Evolutionary conservation across 2,888 invertebrate species (phyloP), one percentile per base, ranked within the genome.

Genomic region (Sinotaia quadrata): DNA sequence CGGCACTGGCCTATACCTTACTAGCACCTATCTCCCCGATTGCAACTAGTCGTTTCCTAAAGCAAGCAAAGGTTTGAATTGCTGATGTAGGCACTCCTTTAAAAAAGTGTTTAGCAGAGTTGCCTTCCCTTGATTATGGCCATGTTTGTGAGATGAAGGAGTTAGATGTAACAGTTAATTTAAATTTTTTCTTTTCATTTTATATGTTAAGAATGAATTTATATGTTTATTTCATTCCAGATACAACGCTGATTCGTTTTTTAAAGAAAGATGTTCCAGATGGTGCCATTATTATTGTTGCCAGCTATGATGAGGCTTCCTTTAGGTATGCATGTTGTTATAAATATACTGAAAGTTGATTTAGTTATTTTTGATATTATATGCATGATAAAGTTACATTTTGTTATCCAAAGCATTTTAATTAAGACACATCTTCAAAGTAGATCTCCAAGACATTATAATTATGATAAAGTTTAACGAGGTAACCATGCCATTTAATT

Each of bases 271-370:
- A 78, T n/a, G 77, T 84, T 18, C 75, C 79, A 44, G 81, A 83
- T 66, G 76, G 80, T 34, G 68, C 82, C 5, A 73, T 87, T 10
- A 66, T 84, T 0, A 67, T 87, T 33, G 67, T 82, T 15, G 85
- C 84, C 31, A 87, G 84, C 61, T 82, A 75, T 76, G 88, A 88
- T 79, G 88, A 88, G 71, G 81, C 83, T 33, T 75, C 84, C 36
- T 77, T 76, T 49, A 79, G 77, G 87, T 86, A 70, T 73, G 78
- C 67, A 33, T 54, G 21, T 27, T 7, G 15, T 15, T 27, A 63
- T 62, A 18, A 2, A 54, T 24, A 29, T 18, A 15, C 27, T 3
- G 21, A 18, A n/a, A n/a, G n/a, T n/a, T n/a, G n/a, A n/a, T n/a
- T n/a, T n/a, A n/a, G n/a, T n/a, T n/a, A n/a, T n/a, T n/a, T n/a